These are phyloP conservation scores for Nasalis larvatus DNA, from an alignment of 2,113 vertebrate genomes.

Conservation along the genomic window DNA sequence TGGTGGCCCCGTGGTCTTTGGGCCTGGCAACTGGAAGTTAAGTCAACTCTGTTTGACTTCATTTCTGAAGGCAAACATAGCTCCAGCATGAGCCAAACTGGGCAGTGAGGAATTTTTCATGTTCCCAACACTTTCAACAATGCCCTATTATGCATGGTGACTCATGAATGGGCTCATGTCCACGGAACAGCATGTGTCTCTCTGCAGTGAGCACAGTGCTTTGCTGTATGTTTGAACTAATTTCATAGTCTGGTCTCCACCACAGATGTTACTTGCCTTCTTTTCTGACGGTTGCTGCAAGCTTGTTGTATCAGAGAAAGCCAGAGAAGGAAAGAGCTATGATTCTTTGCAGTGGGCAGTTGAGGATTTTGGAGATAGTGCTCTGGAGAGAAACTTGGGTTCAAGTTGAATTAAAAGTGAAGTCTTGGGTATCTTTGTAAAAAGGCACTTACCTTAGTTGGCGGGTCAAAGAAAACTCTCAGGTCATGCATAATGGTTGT, in stretches of 20 bases:
- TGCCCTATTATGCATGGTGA: conserved; percentile 86
- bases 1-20: conserved; percentile 73
- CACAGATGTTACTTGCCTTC: conserved; percentile 71
- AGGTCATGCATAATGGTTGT: not conserved
- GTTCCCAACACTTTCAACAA: conserved; percentile 85
- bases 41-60: conserved; percentile 82
- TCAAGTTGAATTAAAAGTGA: conserved; percentile 49
- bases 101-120: conserved; percentile 84
- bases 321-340: conserved; percentile 71
- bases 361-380: not conserved
- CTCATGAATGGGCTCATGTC: conserved; percentile 84
- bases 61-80: conserved; percentile 82
- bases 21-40: conserved; percentile 71
- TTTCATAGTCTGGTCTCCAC: conserved; percentile 81
- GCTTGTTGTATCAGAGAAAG: conserved; percentile 68
- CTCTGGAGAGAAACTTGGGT: conserved; percentile 38
- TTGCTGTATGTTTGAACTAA: conserved; percentile 80
- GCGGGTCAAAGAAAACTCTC: not conserved
- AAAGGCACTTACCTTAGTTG: not conserved
- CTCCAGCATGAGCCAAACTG: conserved; percentile 81
- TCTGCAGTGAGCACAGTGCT: conserved; percentile 79
- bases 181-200: conserved; percentile 85
- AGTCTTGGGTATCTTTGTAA: conserved; percentile 52
- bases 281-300: conserved; percentile 75
- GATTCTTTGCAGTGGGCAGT: conserved; percentile 45